Base-by-base conservation (phyloP, 2,113 vertebrate species). In the Centropus unirufus region DNA sequence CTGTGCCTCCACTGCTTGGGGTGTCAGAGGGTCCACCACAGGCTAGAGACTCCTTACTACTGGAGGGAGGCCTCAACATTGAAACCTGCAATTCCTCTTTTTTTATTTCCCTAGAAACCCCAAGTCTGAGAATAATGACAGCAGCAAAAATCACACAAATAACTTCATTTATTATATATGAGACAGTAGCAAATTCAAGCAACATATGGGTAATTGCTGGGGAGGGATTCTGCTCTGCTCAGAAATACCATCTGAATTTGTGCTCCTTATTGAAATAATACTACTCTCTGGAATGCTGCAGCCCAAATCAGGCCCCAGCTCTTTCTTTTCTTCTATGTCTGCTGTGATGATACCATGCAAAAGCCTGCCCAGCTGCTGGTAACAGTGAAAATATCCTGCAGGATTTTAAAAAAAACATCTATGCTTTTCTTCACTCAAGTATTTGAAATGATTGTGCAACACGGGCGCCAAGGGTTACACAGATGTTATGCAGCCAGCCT, bases 331-430 rank as follows among this genome's bases (percentile, higher is more conserved):
- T 94, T 93, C 49, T 83, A 36, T 76, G 72, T 88, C 70, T 80
- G 58, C 67, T 94, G 59, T 63, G 83, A 74, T 74, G 72, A 93
- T 96, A 66, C 83, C 64, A 51, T 70, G 68, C 40, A 80, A 74
- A 86, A 88, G 75, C 59, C 46, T 90, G 57, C 52, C 72, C 90
- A 94, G 79, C 85, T 95, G 79, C 15, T 85, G 51, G 83, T 76
- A 73, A 80, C 42, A 66, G 54, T 57, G 46, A 80, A 70, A 93
- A 83, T 47, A 40, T 90, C 85, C 83, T 74, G 55, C 52, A 80
- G 72, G 68, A 70, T 89, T 93, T 81, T 94, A 80, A 76, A 83
- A 36, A 36, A 94, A 88, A 83, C 88, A 76, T 93, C 75, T 93
- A 75, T 63, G 55, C 46, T 74, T 93, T 73, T 74, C 59, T 89